Evolutionary conservation across 35 echinoderm and acorn worm genomes (phyloP).

Genomic region (Patiria miniata): DNA sequence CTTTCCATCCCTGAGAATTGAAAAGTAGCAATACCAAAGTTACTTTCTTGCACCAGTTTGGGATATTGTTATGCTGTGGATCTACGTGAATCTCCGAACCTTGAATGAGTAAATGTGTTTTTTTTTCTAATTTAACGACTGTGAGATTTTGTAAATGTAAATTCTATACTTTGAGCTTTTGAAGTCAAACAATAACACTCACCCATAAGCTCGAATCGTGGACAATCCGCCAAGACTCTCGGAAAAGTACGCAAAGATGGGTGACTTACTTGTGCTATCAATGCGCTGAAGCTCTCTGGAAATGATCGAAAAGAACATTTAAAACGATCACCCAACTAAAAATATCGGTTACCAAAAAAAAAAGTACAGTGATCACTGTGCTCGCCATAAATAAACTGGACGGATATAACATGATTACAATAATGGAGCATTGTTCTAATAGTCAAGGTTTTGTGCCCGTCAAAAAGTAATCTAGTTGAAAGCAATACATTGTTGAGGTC

Average conservation of each 20-base stretch:
- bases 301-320: background rate
- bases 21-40: background rate
- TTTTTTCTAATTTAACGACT: background rate
- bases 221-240: slow-evolving; percentile 78
- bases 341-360: background rate
- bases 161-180: no score
- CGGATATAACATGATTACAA: no score
- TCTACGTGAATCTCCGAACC: background rate
- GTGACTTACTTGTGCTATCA: slow-evolving; percentile 74
- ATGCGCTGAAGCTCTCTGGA: slow-evolving; percentile 73
- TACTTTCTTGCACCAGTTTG: background rate
- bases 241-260: slow-evolving; percentile 84
- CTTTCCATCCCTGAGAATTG: slow-evolving; percentile 54
- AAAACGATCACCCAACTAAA: background rate
- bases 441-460: no score
- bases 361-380: background rate
- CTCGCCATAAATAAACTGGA: background rate
- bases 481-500: no score
- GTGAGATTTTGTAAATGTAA: no score
- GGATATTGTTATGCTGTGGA: background rate
- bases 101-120: background rate
- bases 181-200: background rate
- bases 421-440: no score
- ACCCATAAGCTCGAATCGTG: slow-evolving; percentile 80
- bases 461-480: no score